These are phyloP conservation scores for Drosophila willistoni DNA, from an alignment of 1,140 invertebrate genomes.

Conservation along the genomic window DNA sequence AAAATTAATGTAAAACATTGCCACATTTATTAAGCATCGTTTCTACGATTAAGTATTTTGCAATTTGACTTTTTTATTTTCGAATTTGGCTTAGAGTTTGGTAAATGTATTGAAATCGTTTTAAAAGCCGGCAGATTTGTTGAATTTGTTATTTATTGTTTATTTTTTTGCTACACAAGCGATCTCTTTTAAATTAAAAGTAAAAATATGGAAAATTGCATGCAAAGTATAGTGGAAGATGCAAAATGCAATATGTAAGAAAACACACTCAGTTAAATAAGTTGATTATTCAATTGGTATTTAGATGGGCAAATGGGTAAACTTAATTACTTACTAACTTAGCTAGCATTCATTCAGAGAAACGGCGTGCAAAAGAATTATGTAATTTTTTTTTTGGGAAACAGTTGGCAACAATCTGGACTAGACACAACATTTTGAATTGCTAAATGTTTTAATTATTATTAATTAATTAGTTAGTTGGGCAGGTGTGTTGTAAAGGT, in stretches of 20 bases:
- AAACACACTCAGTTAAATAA: background rate
- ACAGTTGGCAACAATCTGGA: background rate
- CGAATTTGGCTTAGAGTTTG: too few species aligned
- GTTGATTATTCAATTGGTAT: background rate
- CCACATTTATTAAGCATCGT: too few species aligned
- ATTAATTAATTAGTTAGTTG: slow-evolving; percentile 3
- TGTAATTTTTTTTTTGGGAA: background rate
- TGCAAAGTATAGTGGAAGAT: background rate
- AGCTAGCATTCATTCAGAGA: slow-evolving; percentile 6
- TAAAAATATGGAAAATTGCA: background rate
- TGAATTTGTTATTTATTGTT: too few species aligned
- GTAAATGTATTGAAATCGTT: too few species aligned
- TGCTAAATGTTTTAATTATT: background rate
- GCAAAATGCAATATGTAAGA: background rate
- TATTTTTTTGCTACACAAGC: too few species aligned
- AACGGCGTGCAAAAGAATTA: background rate
- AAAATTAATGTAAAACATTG: too few species aligned
- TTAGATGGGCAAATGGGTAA: background rate
- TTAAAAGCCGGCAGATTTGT: too few species aligned
- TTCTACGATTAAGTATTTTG: too few species aligned
- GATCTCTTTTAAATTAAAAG: too few species aligned
- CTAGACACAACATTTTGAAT: background rate
- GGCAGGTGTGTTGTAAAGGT: background rate
- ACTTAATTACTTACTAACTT: slow-evolving; percentile 2
- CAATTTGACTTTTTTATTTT: too few species aligned